Evolutionary conservation across 2,113 vertebrate species (phyloP).

Genomic region (Maccullochella peelii): DNA sequence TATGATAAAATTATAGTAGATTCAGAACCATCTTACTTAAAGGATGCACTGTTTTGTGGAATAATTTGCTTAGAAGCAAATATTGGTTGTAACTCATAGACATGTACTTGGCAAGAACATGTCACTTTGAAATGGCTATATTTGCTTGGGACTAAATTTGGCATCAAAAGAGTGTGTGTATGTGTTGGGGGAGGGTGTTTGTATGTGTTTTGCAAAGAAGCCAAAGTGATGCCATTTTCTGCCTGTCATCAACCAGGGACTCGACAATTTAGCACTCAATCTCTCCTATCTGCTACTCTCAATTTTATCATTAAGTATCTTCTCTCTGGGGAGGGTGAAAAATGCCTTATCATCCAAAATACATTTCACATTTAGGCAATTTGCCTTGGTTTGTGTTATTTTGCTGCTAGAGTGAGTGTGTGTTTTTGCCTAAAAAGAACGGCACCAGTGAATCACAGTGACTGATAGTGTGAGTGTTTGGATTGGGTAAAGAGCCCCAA

Average conservation of each 20-base stretch:
- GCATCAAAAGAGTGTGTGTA: constrained; percentile 44
- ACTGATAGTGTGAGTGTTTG: constrained; percentile 43
- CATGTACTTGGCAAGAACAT: constrained; percentile 60
- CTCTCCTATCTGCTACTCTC: constrained; percentile 65
- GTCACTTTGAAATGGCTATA: constrained; percentile 61
- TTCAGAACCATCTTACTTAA: constrained; percentile 39
- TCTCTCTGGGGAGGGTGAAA: constrained; percentile 50
- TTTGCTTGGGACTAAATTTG: constrained; percentile 71
- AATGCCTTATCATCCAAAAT: constrained; percentile 69
- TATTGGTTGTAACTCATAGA: constrained; percentile 44
- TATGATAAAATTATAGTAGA: constrained; percentile 22
- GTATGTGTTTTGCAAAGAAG: constrained; percentile 68
- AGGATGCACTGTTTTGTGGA: constrained; percentile 19
- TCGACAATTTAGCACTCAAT: constrained; percentile 70
- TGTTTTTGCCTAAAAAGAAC: constrained; percentile 49
- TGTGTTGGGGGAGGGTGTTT: constrained; percentile 36
- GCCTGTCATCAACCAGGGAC: constrained; percentile 70
- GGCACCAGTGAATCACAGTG: constrained; percentile 36
- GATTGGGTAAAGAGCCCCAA: constrained; percentile 47
- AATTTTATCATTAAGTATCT: constrained; percentile 73
- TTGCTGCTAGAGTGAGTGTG: constrained; percentile 32
- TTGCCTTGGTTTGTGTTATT: constrained; percentile 65
- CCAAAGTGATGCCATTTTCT: constrained; percentile 75
- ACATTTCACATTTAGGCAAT: constrained; percentile 67
- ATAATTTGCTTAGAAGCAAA: constrained; percentile 9